Evolutionary conservation across 2,113 vertebrate species (phyloP).

Genomic region (Percina caprodes): DNA sequence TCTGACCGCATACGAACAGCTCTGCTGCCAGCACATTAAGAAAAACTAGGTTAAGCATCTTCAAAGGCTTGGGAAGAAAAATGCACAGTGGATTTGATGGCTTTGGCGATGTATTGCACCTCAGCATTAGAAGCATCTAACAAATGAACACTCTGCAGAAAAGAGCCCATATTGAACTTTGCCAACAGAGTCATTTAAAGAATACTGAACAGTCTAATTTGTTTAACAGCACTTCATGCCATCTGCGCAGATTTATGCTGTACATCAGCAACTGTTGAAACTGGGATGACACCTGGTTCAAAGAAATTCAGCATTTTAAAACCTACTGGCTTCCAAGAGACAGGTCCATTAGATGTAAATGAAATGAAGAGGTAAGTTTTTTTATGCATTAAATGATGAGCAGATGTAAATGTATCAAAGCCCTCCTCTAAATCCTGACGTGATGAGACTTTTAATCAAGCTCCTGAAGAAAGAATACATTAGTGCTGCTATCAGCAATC

Average conservation of each 20-base stretch:
- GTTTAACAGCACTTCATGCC: slow-evolving; percentile 45
- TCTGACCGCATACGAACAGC: slow-evolving; percentile 60
- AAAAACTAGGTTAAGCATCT: slow-evolving; percentile 76
- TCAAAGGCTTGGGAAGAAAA: slow-evolving; percentile 69
- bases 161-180: slow-evolving; percentile 54
- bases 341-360: slow-evolving; percentile 19
- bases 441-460: slow-evolving; percentile 70
- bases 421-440: slow-evolving; percentile 47
- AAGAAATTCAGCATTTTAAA: slow-evolving; percentile 43
- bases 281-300: slow-evolving; percentile 18
- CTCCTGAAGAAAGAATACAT: slow-evolving; percentile 67
- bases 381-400: slow-evolving; percentile 56
- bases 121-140: slow-evolving; percentile 39
- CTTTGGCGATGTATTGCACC: slow-evolving; percentile 48
- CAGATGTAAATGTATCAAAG: slow-evolving; percentile 50
- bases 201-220: slow-evolving; percentile 59
- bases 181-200: slow-evolving; percentile 48
- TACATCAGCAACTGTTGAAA: slow-evolving; percentile 16
- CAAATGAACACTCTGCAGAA: slow-evolving; percentile 61
- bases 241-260: slow-evolving; percentile 36
- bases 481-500: slow-evolving; percentile 64
- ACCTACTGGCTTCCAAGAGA: slow-evolving; percentile 21
- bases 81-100: slow-evolving; percentile 42
- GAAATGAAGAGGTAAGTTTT: slow-evolving; percentile 31
- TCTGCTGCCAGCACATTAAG: slow-evolving; percentile 48